phyloP scores from a whole-genome alignment of 2,113 vertebrate genomes.

The Menura novaehollandiae region DNA sequence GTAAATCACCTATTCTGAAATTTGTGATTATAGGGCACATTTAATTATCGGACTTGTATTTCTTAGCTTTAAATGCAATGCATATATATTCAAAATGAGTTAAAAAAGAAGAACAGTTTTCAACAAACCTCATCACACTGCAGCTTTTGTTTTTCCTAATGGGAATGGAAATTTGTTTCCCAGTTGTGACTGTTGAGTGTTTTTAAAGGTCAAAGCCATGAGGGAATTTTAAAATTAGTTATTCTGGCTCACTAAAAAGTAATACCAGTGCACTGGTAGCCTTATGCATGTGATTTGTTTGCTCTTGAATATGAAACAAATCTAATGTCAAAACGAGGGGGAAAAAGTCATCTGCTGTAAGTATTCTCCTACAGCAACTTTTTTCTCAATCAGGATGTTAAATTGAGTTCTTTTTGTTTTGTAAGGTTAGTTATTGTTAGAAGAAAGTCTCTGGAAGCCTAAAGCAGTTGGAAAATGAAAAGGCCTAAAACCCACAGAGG shows the following conservation, averaged over 20 bases:
- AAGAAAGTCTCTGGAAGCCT: background rate
- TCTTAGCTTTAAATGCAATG: background rate
- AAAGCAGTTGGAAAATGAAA: background rate
- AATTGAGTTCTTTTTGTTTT: background rate
- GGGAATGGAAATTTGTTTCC: background rate
- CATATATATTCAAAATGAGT: background rate
- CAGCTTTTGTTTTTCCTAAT: background rate
- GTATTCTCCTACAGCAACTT: background rate
- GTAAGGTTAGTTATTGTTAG: background rate
- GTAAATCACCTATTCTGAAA: background rate
- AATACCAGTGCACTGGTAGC: background rate
- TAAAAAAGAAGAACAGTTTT: background rate
- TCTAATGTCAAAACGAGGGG: background rate
- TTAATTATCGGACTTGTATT: background rate
- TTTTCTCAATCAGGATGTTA: background rate
- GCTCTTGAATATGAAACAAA: background rate
- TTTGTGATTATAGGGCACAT: background rate
- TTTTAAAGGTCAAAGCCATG: conserved; percentile 13
- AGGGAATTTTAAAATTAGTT: conserved; percentile 25
- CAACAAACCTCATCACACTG: background rate
- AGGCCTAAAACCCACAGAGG: background rate
- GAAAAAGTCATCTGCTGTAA: background rate
- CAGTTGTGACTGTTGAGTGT: background rate
- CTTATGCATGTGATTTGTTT: background rate
- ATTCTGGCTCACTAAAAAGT: background rate